phyloP scores from a whole-genome alignment of 2,797 vertebrate genomes.

The Gila robusta region DNA sequence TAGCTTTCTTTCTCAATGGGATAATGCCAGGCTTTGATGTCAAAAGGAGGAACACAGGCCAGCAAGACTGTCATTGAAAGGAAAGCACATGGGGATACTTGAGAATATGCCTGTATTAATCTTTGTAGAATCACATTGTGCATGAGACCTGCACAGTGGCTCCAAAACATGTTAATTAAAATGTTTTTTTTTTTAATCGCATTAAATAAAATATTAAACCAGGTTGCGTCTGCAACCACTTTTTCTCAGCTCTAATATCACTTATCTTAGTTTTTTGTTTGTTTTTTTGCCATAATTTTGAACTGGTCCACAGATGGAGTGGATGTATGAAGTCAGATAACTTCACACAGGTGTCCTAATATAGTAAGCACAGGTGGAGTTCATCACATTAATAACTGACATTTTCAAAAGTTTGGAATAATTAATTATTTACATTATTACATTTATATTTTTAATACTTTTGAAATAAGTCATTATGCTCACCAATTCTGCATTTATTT shows the following conservation, averaged over 20 bases:
- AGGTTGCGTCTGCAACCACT: neutral
- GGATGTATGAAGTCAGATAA: neutral
- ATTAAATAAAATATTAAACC: neutral
- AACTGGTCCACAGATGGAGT: neutral
- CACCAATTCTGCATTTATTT: neutral
- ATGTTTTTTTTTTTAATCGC: neutral
- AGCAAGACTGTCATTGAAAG: slow-evolving; percentile 21
- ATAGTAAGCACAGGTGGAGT: neutral
- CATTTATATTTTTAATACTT: neutral
- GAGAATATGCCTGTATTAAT: slow-evolving; percentile 7
- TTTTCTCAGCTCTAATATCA: neutral
- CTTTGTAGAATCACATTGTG: neutral
- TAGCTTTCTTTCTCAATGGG: slow-evolving; percentile 37
- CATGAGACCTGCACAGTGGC: neutral
- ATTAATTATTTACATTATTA: too few relatives aligned
- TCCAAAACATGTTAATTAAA: neutral
- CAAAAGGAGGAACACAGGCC: slow-evolving; percentile 1
- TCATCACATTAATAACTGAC: neutral
- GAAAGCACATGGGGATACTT: slow-evolving; percentile 37
- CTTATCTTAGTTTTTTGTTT: neutral
- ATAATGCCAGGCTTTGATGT: slow-evolving; percentile 39
- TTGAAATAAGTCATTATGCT: neutral
- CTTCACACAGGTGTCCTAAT: neutral
- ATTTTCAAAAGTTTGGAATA: neutral
- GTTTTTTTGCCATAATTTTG: neutral